These are phyloP conservation scores for Apodemus speciosus DNA, from an alignment of 2,113 vertebrate genomes.

Conservation along the genomic window DNA sequence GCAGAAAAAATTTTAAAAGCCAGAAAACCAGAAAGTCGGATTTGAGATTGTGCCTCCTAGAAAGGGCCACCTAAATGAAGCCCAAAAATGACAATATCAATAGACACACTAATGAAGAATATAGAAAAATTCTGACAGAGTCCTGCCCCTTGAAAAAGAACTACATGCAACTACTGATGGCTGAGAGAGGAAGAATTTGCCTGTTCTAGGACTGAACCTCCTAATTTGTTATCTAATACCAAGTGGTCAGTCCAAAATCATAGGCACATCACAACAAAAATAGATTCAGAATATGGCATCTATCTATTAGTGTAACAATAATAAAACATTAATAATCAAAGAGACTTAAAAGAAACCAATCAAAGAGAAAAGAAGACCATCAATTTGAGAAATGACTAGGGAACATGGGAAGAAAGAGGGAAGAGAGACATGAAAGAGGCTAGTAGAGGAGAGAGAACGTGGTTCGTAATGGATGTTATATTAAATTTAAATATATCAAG, in stretches of 20 bases:
- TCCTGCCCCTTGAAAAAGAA: neutral
- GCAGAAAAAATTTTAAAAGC: neutral
- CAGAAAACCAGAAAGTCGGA: neutral
- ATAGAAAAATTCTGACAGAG: neutral
- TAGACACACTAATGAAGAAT: neutral
- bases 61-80: neutral
- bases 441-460: neutral
- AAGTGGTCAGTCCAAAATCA: neutral
- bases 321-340: neutral
- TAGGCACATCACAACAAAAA: neutral
- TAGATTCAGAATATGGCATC: too few species aligned
- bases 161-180: neutral
- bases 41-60: neutral
- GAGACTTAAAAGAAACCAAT: neutral
- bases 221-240: neutral
- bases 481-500: neutral
- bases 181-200: neutral
- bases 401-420: neutral
- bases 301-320: neutral
- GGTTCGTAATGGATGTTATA: neutral
- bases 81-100: neutral
- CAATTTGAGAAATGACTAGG: neutral
- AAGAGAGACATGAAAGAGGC: neutral
- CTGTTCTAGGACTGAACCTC: neutral
- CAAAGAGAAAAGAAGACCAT: neutral